phyloP scores from a whole-genome alignment of 2,888 invertebrate genomes.

The Cryptops parisi region DNA sequence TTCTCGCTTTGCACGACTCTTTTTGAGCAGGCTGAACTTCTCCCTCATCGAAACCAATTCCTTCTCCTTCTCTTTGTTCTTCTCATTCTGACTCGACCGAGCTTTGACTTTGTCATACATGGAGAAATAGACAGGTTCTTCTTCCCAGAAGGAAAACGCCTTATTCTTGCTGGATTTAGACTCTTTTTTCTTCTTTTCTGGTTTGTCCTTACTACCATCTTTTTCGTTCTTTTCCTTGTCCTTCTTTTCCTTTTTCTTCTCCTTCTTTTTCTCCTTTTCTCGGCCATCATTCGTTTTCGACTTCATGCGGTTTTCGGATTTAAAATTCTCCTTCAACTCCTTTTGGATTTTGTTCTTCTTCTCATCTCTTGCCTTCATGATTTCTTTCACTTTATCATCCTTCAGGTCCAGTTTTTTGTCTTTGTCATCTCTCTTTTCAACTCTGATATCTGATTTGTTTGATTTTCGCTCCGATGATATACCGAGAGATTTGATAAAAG shows the following conservation, averaged over 20 bases:
- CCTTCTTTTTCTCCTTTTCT: conserved; percentile 24
- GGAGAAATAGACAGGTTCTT: conserved; percentile 79
- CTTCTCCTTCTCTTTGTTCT: conserved; percentile 47
- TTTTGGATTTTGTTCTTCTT: conserved; percentile 20
- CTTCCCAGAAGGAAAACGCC: conserved; percentile 77
- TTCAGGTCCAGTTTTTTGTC: conserved; percentile 17
- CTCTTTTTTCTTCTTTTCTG: conserved; percentile 43
- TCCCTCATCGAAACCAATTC: conserved; percentile 69
- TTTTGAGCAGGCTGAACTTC: conserved; percentile 74
- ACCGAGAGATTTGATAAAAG: no score
- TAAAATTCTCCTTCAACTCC: conserved; percentile 15
- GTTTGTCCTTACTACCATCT: conserved; percentile 24
- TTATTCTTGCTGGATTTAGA: no score
- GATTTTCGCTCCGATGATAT: neutral
- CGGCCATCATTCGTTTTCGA: conserved; percentile 20
- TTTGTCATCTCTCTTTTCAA: conserved; percentile 19
- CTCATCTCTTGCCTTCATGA: conserved; percentile 21
- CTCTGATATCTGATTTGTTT: neutral
- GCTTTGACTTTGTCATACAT: conserved; percentile 93
- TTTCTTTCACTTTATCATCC: conserved; percentile 19
- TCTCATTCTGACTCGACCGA: conserved; percentile 48
- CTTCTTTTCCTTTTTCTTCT: conserved; percentile 28
- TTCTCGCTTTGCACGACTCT: conserved; percentile 49
- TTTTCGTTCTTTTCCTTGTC: conserved; percentile 33
- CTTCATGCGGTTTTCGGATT: conserved; percentile 27